Base-by-base conservation (phyloP, 2,113 vertebrate genomes). In the Xiphophorus maculatus region DNA sequence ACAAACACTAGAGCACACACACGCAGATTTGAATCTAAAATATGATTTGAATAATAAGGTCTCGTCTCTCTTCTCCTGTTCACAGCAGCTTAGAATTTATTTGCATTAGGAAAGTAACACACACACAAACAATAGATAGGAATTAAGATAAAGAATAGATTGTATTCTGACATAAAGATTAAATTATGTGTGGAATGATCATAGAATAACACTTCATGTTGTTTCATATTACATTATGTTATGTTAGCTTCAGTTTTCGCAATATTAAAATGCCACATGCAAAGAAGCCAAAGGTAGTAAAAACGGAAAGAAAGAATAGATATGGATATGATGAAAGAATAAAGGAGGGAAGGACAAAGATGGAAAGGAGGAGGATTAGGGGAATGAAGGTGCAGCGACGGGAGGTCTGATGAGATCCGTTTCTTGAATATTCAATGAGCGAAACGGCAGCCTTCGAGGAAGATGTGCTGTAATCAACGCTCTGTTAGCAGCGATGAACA, bases 21-120 rank as follows among this genome's bases (percentile, higher is more conserved):
- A 48, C 64, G 13, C 28, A 14, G 30, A 83, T 80, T 65, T 79
- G 71, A 84, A 78, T 79, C 62, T 74, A 44, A 77, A 83, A 74
- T 77, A 65, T 68, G 54, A 83, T 80, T 74, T 80, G 65, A 79
- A 81, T 84, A 29, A 84, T 73, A 75, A 74, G 62, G 65, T 72
- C 44, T 48, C 13, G 42, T 69, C 44, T 48, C 7, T 27, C 35
- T 61, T 72, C 35, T 72, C 58, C 42, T 32, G 40, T 69, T 62
- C 69, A 51, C 77, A 73, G 30, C 77, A 73, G 30, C 63, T 37
- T 61, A 37, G 35, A 78, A 71, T 42, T 71, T 33, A 72, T 68
- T 79, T 79, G 63, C 28, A 51, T 73, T 44, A 4, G 8, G 67
- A 66, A 66, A 27, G 14, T 9, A 33, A 42, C 25, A 51, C 58